These are phyloP conservation scores for Eurypyga helias DNA, from an alignment of 2,113 vertebrate genomes.

Conservation along the genomic window DNA sequence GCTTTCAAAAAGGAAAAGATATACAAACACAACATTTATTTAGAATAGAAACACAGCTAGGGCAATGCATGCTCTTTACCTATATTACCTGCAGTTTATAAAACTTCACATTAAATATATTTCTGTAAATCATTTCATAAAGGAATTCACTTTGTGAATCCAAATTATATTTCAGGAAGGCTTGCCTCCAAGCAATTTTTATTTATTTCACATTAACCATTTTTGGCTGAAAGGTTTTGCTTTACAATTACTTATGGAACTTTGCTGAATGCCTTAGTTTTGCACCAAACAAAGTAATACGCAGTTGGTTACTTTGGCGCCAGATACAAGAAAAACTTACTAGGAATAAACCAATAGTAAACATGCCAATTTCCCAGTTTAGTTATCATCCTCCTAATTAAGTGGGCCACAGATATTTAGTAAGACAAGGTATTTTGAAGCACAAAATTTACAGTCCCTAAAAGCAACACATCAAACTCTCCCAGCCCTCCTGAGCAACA, in stretches of 20 bases:
- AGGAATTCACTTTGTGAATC: neutral
- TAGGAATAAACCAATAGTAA: neutral
- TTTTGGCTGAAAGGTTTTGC: neutral
- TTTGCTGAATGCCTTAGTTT: neutral
- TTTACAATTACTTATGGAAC: neutral
- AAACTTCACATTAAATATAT: neutral
- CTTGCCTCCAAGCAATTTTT: neutral
- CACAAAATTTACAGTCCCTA: neutral
- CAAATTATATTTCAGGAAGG: neutral
- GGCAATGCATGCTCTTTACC: neutral
- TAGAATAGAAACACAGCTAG: neutral
- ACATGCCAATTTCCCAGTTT: neutral
- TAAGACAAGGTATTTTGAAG: neutral
- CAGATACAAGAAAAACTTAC: neutral
- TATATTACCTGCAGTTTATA: neutral
- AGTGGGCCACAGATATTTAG: neutral
- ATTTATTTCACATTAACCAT: neutral
- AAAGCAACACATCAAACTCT: neutral
- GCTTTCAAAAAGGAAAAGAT: neutral
- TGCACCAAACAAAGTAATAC: neutral
- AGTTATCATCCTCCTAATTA: neutral
- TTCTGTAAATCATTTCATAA: neutral
- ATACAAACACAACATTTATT: neutral
- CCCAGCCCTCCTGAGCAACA: neutral
- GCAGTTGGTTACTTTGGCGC: neutral